These are phyloP conservation scores for Muraenolepis orangiensis DNA, from an alignment of 2,797 vertebrate species.

Conservation along the genomic window DNA sequence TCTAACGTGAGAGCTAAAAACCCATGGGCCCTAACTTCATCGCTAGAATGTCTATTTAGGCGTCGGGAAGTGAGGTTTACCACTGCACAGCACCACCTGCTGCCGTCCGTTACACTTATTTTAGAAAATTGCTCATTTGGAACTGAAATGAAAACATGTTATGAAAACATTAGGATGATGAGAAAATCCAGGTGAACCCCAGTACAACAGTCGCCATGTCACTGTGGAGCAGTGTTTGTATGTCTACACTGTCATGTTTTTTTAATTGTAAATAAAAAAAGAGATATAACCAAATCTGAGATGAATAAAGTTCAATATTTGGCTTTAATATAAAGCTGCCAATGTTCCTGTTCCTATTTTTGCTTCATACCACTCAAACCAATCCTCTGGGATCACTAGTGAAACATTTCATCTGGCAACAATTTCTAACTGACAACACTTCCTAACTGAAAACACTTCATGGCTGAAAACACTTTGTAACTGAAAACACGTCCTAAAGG, in stretches of 20 bases:
- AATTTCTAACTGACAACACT: background rate
- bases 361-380: too few species aligned
- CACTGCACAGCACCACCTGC: too few species aligned
- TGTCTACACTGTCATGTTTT: constrained; percentile 53
- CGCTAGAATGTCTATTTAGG: too few species aligned
- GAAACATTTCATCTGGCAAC: background rate
- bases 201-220: background rate
- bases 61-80: too few species aligned
- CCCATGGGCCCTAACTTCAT: too few species aligned
- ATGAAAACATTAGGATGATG: background rate
- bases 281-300: constrained; percentile 73
- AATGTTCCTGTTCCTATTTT: background rate
- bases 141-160: background rate
- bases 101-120: background rate
- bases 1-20: too few species aligned
- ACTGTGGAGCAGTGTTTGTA: background rate
- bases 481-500: too few species aligned
- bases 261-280: constrained; percentile 89
- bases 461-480: background rate
- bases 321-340: constrained; percentile 66
- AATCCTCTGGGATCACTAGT: background rate
- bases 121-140: background rate
- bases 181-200: background rate
- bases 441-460: too few species aligned
- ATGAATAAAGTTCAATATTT: constrained; percentile 97